Conservation (phyloP, 2,888 invertebrate genomes). For the Cistogaster globosa region DNA sequence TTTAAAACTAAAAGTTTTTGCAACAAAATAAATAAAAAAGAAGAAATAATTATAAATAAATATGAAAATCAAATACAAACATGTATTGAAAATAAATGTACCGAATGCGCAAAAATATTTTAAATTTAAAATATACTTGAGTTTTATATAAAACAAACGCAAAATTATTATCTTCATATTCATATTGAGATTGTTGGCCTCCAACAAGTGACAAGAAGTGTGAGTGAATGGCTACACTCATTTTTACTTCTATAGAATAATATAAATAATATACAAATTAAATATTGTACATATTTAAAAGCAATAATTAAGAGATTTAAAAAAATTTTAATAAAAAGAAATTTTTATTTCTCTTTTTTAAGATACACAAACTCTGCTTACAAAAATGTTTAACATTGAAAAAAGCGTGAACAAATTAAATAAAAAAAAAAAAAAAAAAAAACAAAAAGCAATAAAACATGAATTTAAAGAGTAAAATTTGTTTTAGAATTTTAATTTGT, state of each 20-base stretch:
- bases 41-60: neutral
- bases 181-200: slow-evolving; percentile 71
- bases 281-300: neutral
- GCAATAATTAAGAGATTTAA: slow-evolving; percentile 11
- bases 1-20: neutral
- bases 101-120: neutral
- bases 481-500: slow-evolving; percentile 15
- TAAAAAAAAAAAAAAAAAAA: slow-evolving; percentile 11
- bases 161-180: slow-evolving; percentile 40
- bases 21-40: neutral
- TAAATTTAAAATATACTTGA: neutral
- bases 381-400: slow-evolving; percentile 16
- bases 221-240: slow-evolving; percentile 26
- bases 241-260: slow-evolving; percentile 9
- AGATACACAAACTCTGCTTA: neutral
- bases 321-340: slow-evolving; percentile 24
- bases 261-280: slow-evolving; percentile 22
- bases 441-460: neutral
- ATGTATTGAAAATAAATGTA: neutral
- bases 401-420: slow-evolving; percentile 35
- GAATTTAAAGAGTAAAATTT: slow-evolving; percentile 37
- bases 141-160: slow-evolving; percentile 12
- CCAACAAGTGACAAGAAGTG: slow-evolving; percentile 61
- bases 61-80: neutral
- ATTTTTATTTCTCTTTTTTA: slow-evolving; percentile 28